These are phyloP conservation scores for Theocolax elegans DNA, from an alignment of 1,140 invertebrate genomes.

Conservation along the genomic window DNA sequence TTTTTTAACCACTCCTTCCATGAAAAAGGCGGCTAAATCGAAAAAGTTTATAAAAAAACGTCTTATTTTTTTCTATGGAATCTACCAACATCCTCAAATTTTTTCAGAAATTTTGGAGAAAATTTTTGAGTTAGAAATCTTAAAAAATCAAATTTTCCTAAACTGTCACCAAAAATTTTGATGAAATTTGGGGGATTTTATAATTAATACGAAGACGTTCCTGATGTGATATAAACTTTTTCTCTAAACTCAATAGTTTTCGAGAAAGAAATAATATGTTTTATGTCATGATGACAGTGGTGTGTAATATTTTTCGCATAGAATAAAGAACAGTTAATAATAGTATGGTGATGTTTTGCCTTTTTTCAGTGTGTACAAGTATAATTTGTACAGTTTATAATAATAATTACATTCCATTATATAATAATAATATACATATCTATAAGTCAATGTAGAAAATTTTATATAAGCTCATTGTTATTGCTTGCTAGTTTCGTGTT, in stretches of 20 bases:
- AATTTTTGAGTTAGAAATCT: too few species aligned
- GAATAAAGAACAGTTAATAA: conserved; percentile 13
- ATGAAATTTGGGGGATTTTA: too few species aligned
- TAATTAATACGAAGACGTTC: too few species aligned
- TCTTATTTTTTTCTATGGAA: too few species aligned
- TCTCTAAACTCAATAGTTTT: too few species aligned
- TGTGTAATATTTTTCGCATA: conserved; percentile 5
- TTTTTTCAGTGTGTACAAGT: conserved; percentile 5
- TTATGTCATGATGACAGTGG: background rate
- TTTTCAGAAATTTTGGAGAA: too few species aligned
- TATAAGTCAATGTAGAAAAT: background rate
- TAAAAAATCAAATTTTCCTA: too few species aligned
- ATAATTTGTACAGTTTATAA: conserved; percentile 1
- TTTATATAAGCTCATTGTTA: background rate
- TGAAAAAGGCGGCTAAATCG: background rate
- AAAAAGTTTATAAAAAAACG: conserved; percentile 5
- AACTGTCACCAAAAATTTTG: too few species aligned
- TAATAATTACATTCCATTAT: too few species aligned
- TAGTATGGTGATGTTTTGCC: conserved; percentile 1
- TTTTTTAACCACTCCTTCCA: too few species aligned
- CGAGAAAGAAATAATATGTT: conserved; percentile 1
- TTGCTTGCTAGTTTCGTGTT: background rate
- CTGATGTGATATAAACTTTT: too few species aligned
- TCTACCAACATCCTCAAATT: background rate
- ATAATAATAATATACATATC: conserved; percentile 3